A percentile compares a stretch with the other conserved stretches of the same genome.
Conservation (phyloP, 1,140 invertebrate genomes). For the Calycopis cecrops region DNA sequence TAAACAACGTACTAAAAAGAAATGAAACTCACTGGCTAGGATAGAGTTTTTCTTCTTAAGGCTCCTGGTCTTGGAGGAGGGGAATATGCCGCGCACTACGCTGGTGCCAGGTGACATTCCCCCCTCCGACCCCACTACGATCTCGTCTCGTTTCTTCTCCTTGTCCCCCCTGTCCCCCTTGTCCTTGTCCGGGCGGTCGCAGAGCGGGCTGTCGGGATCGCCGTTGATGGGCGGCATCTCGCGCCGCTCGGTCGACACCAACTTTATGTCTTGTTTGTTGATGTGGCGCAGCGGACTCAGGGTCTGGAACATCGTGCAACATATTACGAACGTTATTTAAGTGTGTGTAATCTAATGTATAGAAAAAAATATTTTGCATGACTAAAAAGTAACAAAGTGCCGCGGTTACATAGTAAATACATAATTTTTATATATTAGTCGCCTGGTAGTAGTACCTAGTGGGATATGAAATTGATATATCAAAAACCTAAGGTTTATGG, state of each 20-base stretch:
- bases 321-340: no score
- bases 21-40: conserved; percentile 78
- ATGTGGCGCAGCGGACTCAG: conserved; percentile 50
- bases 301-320: conserved; percentile 27
- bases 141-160: conserved; percentile 23
- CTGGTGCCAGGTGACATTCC: conserved; percentile 31
- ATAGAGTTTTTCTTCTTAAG: conserved; percentile 83
- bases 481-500: no score
- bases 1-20: no score
- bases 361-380: no score
- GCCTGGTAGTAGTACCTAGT: no score
- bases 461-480: no score
- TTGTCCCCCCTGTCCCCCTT: conserved; percentile 6
- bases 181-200: not conserved
- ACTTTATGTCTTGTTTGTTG: conserved; percentile 62
- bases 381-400: no score
- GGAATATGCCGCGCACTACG: conserved; percentile 54
- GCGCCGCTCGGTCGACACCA: conserved; percentile 44
- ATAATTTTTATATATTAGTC: no score
- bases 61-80: conserved; percentile 60
- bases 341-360: no score
- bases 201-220: conserved; percentile 24
- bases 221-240: conserved; percentile 51
- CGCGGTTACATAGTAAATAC: no score
- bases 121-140: conserved; percentile 19